Conservation (phyloP, 1,140 invertebrate genomes). For the Papilio dardanus region DNA sequence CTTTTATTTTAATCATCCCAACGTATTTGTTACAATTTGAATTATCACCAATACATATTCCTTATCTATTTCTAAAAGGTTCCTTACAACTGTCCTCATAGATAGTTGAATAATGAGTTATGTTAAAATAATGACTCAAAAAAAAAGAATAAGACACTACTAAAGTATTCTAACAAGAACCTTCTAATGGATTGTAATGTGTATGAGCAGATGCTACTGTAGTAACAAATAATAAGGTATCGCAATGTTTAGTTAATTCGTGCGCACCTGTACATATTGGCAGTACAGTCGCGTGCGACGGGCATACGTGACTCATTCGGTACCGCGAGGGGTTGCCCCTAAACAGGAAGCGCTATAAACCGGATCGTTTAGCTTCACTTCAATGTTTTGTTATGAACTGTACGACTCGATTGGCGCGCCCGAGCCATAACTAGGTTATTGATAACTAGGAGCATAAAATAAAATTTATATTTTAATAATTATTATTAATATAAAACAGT, state of each 20-base stretch:
- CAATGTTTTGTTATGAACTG: slow-evolving; percentile 16
- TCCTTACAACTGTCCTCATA: too few species aligned
- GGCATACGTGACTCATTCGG: slow-evolving; percentile 63
- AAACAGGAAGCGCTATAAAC: slow-evolving; percentile 32
- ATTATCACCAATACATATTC: background rate
- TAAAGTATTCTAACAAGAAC: too few species aligned
- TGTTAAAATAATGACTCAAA: too few species aligned
- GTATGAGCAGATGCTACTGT: background rate
- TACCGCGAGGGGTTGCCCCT: slow-evolving; percentile 57
- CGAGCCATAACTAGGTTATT: background rate
- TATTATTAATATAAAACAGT: background rate
- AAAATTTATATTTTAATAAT: background rate
- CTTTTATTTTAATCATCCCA: background rate
- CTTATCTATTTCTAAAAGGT: too few species aligned
- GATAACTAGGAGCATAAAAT: background rate
- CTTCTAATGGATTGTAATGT: background rate
- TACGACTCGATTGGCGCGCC: background rate
- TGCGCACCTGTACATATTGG: slow-evolving; percentile 49
- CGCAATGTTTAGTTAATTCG: slow-evolving; percentile 8
- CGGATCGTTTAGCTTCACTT: slow-evolving; percentile 14
- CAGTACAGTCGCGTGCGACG: slow-evolving; percentile 61
- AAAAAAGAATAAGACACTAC: too few species aligned
- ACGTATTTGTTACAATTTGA: background rate
- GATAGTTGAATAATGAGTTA: too few species aligned
- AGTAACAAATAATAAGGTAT: slow-evolving; percentile 2